phyloP scores from a whole-genome alignment of 2,113 vertebrate species.

The Ariopsis seemanni region DNA sequence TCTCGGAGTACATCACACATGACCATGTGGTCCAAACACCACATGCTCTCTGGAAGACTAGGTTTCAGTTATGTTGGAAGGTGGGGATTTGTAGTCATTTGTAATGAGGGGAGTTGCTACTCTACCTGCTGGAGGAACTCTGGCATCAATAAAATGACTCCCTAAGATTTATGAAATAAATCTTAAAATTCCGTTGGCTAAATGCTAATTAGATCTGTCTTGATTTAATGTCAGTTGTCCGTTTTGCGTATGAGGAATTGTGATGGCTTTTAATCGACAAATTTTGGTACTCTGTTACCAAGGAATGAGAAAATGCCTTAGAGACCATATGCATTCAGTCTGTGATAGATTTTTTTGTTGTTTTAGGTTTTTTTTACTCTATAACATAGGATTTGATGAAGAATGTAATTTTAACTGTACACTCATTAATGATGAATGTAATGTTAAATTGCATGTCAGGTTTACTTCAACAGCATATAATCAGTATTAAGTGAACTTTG shows the following conservation, averaged over 20 bases:
- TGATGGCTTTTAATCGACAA: not conserved
- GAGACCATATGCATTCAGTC: not conserved
- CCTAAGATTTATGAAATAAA: not conserved
- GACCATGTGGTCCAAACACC: slow-evolving; percentile 30
- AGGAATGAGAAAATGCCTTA: not conserved
- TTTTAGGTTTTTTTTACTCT: not conserved
- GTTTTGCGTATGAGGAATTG: not conserved
- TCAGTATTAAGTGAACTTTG: not conserved
- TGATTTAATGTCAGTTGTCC: not conserved
- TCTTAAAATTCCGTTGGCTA: not conserved
- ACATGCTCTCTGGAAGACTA: slow-evolving; percentile 36
- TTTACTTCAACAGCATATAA: not conserved
- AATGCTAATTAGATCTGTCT: not conserved
- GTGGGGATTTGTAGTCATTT: slow-evolving; percentile 30
- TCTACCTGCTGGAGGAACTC: not conserved
- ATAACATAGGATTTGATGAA: slow-evolving; percentile 43
- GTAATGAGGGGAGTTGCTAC: slow-evolving; percentile 6
- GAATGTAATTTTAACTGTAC: not conserved
- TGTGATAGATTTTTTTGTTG: not conserved
- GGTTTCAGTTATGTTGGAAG: slow-evolving; percentile 48
- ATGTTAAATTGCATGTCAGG: not conserved
- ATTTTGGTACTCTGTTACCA: not conserved
- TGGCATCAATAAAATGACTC: not conserved
- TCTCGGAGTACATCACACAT: slow-evolving; percentile 37
- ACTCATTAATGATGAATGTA: not conserved